Conservation (phyloP, 2,888 invertebrate species). For the Callyntrura sp. region DNA sequence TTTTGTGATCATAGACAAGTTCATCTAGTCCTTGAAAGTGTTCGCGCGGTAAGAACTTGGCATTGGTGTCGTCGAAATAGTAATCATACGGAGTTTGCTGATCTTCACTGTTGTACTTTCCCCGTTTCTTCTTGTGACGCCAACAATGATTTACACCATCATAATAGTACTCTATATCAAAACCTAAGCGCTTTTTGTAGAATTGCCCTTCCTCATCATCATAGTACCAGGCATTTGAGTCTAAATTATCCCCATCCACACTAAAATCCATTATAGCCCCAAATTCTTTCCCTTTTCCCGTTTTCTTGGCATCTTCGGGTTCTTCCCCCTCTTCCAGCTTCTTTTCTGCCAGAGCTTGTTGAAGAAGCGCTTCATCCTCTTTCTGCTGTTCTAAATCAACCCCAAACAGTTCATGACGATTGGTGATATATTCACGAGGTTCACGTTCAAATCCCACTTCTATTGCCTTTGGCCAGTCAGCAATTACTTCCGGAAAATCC, state of each 20-base stretch:
- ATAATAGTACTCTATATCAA: constrained; percentile 73
- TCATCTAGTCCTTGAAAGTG: constrained; percentile 65
- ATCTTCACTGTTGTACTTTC: constrained; percentile 56
- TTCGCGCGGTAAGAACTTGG: constrained; percentile 45
- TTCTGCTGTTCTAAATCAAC: constrained; percentile 40
- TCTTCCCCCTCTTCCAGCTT: constrained; percentile 10
- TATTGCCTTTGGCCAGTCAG: constrained; percentile 67
- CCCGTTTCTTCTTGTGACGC: constrained; percentile 66
- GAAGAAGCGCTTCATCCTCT: constrained; percentile 21
- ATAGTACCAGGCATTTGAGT: constrained; percentile 55
- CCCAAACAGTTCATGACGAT: constrained; percentile 60
- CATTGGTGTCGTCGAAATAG: constrained; percentile 60
- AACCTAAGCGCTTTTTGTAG: constrained; percentile 60
- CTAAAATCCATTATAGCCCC: background rate
- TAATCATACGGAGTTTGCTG: constrained; percentile 74
- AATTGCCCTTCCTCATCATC: constrained; percentile 75
- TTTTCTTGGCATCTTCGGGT: background rate
- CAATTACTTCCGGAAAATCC: constrained; percentile 78
- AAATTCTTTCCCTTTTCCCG: background rate
- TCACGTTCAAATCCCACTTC: constrained; percentile 73
- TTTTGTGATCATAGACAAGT: constrained; percentile 61
- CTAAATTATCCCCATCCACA: background rate
- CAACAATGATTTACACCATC: constrained; percentile 64
- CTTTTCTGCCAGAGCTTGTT: constrained; percentile 16
- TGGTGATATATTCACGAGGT: constrained; percentile 54